Base-by-base conservation (phyloP, 2,888 invertebrate genomes). In the Eledone cirrhosa region DNA sequence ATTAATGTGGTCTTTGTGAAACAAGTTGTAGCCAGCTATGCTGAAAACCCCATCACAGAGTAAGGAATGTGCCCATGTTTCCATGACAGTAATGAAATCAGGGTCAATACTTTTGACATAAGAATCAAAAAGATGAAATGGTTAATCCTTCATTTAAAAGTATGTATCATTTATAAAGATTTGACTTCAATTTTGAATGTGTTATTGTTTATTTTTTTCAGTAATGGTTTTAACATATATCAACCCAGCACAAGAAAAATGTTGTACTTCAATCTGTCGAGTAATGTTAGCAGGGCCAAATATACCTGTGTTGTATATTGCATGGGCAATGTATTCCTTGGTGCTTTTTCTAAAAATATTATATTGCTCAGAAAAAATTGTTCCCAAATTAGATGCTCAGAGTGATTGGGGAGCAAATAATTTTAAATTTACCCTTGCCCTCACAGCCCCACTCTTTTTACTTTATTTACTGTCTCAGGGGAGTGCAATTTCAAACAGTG, bases 381-480 rank as follows among this genome's bases (percentile, higher is more conserved):
- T 86, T 4, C 82, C 78, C 78, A 78, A 82, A 33, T 80, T 89
- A 27, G 81, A 88, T 65, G 86, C 89, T 29, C 87, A 89, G 47
- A 90, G 91, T 72, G 85, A 91, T 27, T 91, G 92, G 83, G 92
- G 92, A n/a, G 92, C 92, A 7, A 92, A 92, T 83, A 87, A 92
- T 48, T 87, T 93, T 81, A 92, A 92, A 83, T 85, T 91, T 3
- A 89, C 89, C 16, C 89, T 92, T 67, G 91, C 91, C n/a, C 82
- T 92, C 19, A 88, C 92, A 7, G 91, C 91, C 2, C 87, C 92
- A 27, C 88, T 93, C 11, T 93, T 93, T 87, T 87, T 93, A 22
- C 88, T 93, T 31, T 88, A 93, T 48, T 87, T 93, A 29, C 92
- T 92, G 80, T 92, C 92, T 19, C 93, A 93, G 82, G 92, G 93